These are phyloP conservation scores for Aleadryas rufinucha DNA, from an alignment of 2,113 vertebrate genomes.

Conservation along the genomic window DNA sequence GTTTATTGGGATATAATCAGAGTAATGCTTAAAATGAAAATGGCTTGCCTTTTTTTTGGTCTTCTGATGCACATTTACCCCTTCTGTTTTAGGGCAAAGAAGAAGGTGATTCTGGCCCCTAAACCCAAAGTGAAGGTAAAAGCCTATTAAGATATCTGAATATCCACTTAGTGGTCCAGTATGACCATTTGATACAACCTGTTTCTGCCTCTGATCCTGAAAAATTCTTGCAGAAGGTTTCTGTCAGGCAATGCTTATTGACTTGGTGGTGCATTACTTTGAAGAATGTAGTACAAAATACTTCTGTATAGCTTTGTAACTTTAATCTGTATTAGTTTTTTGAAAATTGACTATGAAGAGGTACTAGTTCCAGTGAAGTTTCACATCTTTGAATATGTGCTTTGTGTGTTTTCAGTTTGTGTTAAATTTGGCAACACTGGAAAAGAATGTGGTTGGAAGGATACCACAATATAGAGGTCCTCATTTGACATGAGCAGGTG, in stretches of 20 bases:
- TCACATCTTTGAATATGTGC: background rate
- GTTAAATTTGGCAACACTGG: background rate
- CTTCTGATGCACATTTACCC: background rate
- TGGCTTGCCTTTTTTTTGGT: background rate
- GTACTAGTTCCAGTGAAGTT: background rate
- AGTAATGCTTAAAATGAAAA: background rate
- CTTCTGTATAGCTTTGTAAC: background rate
- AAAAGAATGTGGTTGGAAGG: background rate
- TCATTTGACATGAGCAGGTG: background rate
- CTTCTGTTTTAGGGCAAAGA: constrained; percentile 83
- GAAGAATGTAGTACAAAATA: background rate
- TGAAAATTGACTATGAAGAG: background rate
- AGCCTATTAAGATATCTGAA: background rate
- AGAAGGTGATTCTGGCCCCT: constrained; percentile 86
- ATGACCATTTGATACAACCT: background rate
- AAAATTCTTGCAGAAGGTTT: background rate
- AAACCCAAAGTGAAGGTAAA: constrained; percentile 92
- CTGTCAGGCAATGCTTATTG: background rate
- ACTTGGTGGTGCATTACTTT: background rate
- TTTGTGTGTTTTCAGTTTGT: background rate
- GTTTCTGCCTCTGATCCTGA: background rate
- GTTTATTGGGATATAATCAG: background rate
- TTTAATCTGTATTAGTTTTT: background rate
- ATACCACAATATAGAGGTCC: background rate
- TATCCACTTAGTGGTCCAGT: background rate